Conservation (phyloP, 2,113 vertebrate species). For the Nipponia nippon region DNA sequence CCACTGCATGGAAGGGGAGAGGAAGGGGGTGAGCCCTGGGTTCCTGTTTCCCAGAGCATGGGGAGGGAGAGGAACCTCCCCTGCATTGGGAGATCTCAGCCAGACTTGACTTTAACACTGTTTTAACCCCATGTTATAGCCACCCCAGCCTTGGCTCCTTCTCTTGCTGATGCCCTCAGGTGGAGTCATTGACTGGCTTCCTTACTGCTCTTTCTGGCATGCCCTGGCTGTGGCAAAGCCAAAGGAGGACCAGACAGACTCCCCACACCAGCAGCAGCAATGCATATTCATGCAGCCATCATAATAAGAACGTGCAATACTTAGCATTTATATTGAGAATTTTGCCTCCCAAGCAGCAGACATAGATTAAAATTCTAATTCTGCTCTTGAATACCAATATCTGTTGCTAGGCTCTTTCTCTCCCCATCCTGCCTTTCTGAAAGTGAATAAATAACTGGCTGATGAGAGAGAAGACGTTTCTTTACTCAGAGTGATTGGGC, state of each 20-base stretch:
- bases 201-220: background rate
- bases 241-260: background rate
- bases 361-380: background rate
- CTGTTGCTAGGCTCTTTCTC: background rate
- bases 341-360: background rate
- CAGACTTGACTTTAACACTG: background rate
- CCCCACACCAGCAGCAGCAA: background rate
- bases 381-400: background rate
- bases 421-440: background rate
- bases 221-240: background rate
- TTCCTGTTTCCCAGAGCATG: background rate
- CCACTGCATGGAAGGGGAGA: background rate
- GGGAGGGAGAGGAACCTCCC: background rate
- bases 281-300: background rate
- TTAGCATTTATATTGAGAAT: background rate
- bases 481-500: background rate
- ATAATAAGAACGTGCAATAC: background rate
- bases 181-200: background rate
- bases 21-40: rapidly evolving
- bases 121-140: background rate
- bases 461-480: background rate
- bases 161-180: background rate
- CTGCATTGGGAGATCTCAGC: background rate
- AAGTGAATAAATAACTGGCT: background rate
- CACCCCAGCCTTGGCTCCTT: background rate